phyloP scores from a whole-genome alignment of 23 tunicate genomes.

The Halocynthia roretzi region DNA sequence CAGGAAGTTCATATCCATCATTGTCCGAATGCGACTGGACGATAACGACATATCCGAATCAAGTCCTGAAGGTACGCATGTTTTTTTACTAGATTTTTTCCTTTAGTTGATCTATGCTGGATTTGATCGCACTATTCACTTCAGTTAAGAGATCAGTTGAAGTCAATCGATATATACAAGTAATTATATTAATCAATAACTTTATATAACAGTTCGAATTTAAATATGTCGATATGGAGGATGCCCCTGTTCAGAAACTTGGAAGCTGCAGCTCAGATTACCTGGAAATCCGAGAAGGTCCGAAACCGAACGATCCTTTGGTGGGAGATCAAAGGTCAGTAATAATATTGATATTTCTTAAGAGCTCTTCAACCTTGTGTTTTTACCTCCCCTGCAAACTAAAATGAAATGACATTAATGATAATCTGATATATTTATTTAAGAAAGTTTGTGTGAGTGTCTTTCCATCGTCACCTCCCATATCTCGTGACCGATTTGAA shows the following conservation, averaged over 20 bases:
- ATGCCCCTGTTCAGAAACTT: conserved; percentile 64
- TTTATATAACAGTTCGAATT: conserved; percentile 45
- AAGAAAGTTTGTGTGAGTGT: no score
- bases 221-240: conserved; percentile 75
- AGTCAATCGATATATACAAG: background rate
- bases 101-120: background rate
- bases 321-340: conserved; percentile 86
- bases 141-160: no score
- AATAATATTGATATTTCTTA: no score
- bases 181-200: background rate
- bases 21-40: conserved; percentile 47
- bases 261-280: conserved; percentile 73
- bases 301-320: conserved; percentile 19
- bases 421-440: no score
- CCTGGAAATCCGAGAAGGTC: conserved; percentile 40
- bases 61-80: conserved; percentile 34
- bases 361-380: no score
- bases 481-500: no score
- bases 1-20: conserved; percentile 48
- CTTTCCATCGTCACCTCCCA: no score
- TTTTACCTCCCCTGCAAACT: no score
- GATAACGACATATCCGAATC: conserved; percentile 17
- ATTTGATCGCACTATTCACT: background rate
- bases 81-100: background rate
- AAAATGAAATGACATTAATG: no score